Conservation (phyloP, 1,140 invertebrate genomes). For the Cataglyphis hispanica region DNA sequence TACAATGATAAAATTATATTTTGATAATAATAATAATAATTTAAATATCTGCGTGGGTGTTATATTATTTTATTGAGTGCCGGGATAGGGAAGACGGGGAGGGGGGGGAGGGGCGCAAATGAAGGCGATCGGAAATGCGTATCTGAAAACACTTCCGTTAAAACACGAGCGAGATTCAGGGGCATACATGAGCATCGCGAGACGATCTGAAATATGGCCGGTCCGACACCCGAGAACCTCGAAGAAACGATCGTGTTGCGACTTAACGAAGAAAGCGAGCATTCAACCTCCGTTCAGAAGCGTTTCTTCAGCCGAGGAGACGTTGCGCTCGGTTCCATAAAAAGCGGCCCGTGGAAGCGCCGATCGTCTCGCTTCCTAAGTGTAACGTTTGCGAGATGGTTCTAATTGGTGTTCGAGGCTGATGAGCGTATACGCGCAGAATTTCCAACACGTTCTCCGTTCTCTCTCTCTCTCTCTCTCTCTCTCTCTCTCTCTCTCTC, state of each 20-base stretch:
- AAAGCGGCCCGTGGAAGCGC: slow-evolving; percentile 72
- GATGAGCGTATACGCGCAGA: slow-evolving; percentile 63
- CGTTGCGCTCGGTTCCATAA: slow-evolving; percentile 69
- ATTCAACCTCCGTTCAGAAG: slow-evolving; percentile 71
- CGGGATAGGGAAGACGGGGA: too few relatives aligned
- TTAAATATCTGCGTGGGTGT: neutral
- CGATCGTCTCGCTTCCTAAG: slow-evolving; percentile 75
- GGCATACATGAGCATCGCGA: slow-evolving; percentile 55
- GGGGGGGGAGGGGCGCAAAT: neutral
- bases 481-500: slow-evolving; percentile 9
- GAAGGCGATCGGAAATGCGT: slow-evolving; percentile 17
- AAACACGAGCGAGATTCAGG: slow-evolving; percentile 37
- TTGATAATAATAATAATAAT: neutral
- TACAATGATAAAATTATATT: neutral
- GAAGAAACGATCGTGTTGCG: slow-evolving; percentile 74
- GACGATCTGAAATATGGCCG: slow-evolving; percentile 70
- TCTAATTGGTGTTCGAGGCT: slow-evolving; percentile 76
- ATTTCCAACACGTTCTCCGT: slow-evolving; percentile 49
- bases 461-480: slow-evolving; percentile 10
- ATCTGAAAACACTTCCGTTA: slow-evolving; percentile 40
- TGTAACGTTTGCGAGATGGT: slow-evolving; percentile 74
- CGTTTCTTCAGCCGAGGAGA: slow-evolving; percentile 73
- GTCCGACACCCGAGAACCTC: slow-evolving; percentile 65
- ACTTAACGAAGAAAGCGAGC: slow-evolving; percentile 74
- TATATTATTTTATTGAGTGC: too few relatives aligned